Evolutionary conservation across 2,797 vertebrate species (phyloP).

Genomic region (Protosalanx chinensis): DNA sequence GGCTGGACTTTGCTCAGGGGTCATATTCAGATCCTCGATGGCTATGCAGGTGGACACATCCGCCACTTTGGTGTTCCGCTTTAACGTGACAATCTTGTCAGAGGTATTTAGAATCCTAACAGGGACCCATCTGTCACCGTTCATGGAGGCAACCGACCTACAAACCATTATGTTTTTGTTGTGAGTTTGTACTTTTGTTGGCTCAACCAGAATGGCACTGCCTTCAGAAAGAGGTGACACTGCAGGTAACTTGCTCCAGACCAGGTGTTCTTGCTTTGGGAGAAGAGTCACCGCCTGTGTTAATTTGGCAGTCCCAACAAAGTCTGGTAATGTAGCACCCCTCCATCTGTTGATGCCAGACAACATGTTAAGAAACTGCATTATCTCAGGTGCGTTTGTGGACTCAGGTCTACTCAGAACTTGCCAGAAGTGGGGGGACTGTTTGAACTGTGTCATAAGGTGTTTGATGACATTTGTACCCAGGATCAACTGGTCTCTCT

Average conservation of each 20-base stretch:
- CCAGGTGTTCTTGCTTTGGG: slow-evolving; percentile 14
- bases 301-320: too few relatives aligned
- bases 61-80: slow-evolving; percentile 7
- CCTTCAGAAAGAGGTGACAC: slow-evolving; percentile 4
- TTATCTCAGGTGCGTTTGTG: too few relatives aligned
- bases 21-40: slow-evolving; percentile 11
- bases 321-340: too few relatives aligned
- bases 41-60: slow-evolving; percentile 18
- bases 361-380: too few relatives aligned
- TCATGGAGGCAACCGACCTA: slow-evolving; percentile 15
- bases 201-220: slow-evolving; percentile 27
- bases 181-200: neutral
- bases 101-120: slow-evolving; percentile 19
- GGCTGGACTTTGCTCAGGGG: neutral
- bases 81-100: neutral
- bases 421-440: too few relatives aligned
- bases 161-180: slow-evolving; percentile 23
- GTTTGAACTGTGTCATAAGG: too few relatives aligned
- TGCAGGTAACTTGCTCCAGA: slow-evolving; percentile 27
- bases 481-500: too few relatives aligned
- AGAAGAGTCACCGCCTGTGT: slow-evolving; percentile 18
- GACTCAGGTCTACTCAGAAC: too few relatives aligned
- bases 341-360: too few relatives aligned
- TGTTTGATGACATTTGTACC: too few relatives aligned
- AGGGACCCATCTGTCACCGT: slow-evolving; percentile 19